Base-by-base conservation (phyloP, 2,797 vertebrate genomes). In the Arremon brunneinucha region DNA sequence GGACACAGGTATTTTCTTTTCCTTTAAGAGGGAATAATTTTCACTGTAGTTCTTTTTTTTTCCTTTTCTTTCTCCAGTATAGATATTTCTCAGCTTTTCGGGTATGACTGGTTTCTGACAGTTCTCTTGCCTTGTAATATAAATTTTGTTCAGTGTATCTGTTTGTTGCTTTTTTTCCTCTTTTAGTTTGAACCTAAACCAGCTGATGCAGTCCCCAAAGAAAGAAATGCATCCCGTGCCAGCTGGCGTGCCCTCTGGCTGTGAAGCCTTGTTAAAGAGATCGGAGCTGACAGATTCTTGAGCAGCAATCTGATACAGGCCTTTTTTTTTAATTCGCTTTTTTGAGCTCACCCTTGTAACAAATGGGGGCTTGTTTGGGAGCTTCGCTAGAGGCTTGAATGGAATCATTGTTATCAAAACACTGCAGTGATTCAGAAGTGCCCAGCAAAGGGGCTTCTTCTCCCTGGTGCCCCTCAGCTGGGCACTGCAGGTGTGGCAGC, bases 331-430 rank as follows among this genome's bases (percentile, higher is more conserved):
- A 57, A 74, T 64, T 90, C 75, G 59, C 34, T 57, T 90, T 82
- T 90, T 93, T 84, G 93, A 94, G 93, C 72, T 96, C 90, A 57
- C 82, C 90, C 96, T 44, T 97, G 84, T 96, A 97, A 97, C 96
- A 97, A 97, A 96, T 82, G 94, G 91, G 68, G 79, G 59, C 92
- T 97, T 97, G 96, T 97, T 97, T 94, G 78, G 83, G 87, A 96
- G 91, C 91, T 94, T 95, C 19, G 0, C 77, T 87, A 92, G 88
- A 87, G 76, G 90, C 74, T 82, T 96, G 94, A 97, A 97, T 97
- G 95, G 93, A 88, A 75, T 74, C 83, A 89, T 97, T 97, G 97
- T 96, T 97, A 90, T 72, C 67, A 74, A 93, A 94, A 96, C 95
- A 96, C 87, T 96, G 94, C 77, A 47, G 84, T 93, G 90, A 95